A percentile compares a stretch with the other conserved stretches of the same genome.
Conservation (phyloP, 2,888 invertebrate genomes). For the Nomada flava region DNA sequence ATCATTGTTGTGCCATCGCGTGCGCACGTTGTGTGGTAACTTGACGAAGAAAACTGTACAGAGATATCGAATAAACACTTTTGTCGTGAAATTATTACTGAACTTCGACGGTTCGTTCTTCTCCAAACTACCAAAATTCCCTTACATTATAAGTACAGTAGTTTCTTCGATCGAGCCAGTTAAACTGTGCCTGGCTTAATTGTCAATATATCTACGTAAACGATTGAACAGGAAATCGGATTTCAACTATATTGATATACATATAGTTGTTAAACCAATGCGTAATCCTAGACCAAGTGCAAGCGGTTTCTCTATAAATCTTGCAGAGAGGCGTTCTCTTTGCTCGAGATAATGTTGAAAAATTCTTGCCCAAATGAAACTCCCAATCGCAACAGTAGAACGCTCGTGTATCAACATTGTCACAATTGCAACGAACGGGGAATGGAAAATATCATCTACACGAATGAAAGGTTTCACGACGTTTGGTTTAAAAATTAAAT, state of each 20-base stretch:
- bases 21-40: conserved; percentile 81
- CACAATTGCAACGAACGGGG: too few relatives aligned
- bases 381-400: too few relatives aligned
- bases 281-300: conserved; percentile 21
- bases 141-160: not conserved
- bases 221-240: not conserved
- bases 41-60: conserved; percentile 82
- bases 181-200: not conserved
- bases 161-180: too few relatives aligned
- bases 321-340: not conserved
- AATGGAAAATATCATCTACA: not conserved
- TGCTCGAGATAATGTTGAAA: too few relatives aligned
- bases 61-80: conserved; percentile 83
- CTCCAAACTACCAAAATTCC: not conserved
- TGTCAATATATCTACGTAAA: not conserved
- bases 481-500: conserved; percentile 28
- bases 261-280: conserved; percentile 1
- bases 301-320: not conserved
- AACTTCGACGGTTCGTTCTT: not conserved
- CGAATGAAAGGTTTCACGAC: not conserved
- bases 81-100: conserved; percentile 78
- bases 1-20: conserved; percentile 82
- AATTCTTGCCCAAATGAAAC: too few relatives aligned
- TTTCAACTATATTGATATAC: conserved; percentile 1
- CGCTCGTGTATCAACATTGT: too few relatives aligned